Percentiles rank a stretch among this genome's conserved stretches.
These are phyloP conservation scores for Lamellibrachia luymesi DNA, from an alignment of 1,140 invertebrate genomes.

Conservation along the genomic window DNA sequence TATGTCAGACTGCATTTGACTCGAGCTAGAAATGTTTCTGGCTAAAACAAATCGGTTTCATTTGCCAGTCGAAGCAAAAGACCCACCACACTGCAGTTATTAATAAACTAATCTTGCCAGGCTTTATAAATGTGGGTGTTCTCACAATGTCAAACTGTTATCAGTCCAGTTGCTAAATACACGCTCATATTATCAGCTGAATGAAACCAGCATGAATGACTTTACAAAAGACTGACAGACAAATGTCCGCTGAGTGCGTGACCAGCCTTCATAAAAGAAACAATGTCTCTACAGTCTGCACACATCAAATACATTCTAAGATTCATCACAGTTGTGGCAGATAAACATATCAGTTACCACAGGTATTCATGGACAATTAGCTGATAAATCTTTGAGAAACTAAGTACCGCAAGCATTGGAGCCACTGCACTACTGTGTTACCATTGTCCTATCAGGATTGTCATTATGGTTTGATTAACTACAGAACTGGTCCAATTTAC, in stretches of 20 bases:
- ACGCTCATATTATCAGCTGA: not conserved
- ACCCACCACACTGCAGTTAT: not conserved
- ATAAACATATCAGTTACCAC: not conserved
- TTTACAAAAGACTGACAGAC: not conserved
- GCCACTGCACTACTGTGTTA: not conserved
- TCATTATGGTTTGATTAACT: not conserved
- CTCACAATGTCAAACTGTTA: not conserved
- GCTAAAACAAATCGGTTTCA: not conserved
- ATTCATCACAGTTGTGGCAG: not conserved
- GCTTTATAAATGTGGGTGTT: not conserved
- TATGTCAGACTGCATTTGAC: not conserved
- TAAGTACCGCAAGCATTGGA: not conserved
- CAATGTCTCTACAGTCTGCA: not conserved
- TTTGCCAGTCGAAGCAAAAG: not conserved
- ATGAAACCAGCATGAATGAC: not conserved
- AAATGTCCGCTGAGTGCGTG: not conserved
- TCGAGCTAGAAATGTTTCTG: not conserved
- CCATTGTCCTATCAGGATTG: not conserved
- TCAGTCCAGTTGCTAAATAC: not conserved
- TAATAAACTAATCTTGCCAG: not conserved
- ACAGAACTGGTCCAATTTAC: not conserved
- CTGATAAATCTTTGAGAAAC: not conserved
- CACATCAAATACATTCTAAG: not conserved
- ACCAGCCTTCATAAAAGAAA: not conserved
- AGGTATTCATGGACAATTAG: not conserved